These are phyloP conservation scores for Macrosteles quadrilineatus DNA, from an alignment of 1,140 invertebrate genomes.

Conservation along the genomic window DNA sequence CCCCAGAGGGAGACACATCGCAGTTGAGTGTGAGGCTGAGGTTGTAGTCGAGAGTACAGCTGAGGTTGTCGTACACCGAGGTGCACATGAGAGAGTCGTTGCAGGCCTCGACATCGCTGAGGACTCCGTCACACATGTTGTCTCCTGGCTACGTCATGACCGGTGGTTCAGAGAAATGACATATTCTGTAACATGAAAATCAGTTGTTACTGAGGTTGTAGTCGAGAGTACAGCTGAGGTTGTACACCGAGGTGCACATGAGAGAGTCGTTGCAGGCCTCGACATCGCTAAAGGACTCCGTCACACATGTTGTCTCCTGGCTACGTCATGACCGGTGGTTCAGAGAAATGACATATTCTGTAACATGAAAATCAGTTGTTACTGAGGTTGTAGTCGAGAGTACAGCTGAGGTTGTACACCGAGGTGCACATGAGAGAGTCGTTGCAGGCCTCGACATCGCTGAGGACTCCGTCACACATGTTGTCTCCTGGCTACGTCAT, in stretches of 20 bases:
- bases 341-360: no score
- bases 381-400: conserved; percentile 20
- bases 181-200: no score
- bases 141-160: no score
- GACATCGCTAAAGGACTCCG: no score
- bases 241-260: not conserved
- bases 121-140: no score
- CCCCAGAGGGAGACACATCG: not conserved
- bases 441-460: not conserved
- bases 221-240: conserved; percentile 13
- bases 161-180: no score
- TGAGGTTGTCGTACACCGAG: conserved; percentile 2
- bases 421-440: not conserved
- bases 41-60: conserved; percentile 16
- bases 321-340: no score
- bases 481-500: no score
- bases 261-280: not conserved
- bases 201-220: conserved; percentile 26
- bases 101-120: not conserved
- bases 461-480: no score
- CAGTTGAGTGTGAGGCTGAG: conserved; percentile 17
- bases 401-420: conserved; percentile 6
- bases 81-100: not conserved
- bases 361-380: no score
- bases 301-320: no score